Conservation (phyloP, 2,113 vertebrate species). For the Chamaetylas fuelleborni region DNA sequence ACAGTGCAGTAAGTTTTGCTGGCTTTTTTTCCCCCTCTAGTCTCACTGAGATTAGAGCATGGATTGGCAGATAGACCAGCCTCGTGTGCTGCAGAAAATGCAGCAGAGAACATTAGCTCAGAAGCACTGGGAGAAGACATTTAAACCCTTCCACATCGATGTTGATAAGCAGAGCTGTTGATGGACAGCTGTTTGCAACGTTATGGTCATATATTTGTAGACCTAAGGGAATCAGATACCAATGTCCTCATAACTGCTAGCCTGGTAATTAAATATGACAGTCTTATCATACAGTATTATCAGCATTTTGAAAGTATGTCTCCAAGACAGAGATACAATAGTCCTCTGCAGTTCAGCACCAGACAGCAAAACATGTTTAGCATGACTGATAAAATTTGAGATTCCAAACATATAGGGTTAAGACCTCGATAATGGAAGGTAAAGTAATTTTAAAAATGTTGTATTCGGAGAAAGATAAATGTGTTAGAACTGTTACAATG, state of each 20-base stretch:
- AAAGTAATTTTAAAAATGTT: neutral
- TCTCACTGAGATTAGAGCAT: neutral
- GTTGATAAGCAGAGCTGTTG: constrained; percentile 35
- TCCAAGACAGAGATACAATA: neutral
- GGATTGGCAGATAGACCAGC: neutral
- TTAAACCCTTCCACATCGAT: neutral
- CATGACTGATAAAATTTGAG: neutral
- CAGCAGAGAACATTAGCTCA: neutral
- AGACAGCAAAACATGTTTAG: neutral
- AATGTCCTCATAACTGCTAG: constrained; percentile 12
- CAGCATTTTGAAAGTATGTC: constrained; percentile 38
- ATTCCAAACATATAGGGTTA: neutral
- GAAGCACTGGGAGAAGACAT: neutral
- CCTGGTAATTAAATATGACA: constrained; percentile 57
- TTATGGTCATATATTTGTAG: constrained; percentile 35
- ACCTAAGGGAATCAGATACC: constrained; percentile 49
- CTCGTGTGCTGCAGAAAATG: neutral
- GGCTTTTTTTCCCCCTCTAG: neutral
- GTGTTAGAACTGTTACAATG: neutral
- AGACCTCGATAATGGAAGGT: neutral
- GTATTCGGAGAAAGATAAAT: neutral
- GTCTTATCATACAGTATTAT: constrained; percentile 42
- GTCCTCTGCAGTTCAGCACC: neutral
- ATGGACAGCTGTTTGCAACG: constrained; percentile 39
- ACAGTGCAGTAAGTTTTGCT: neutral